Evolutionary conservation across 2,888 invertebrate genomes (phyloP).

Genomic region (Herminia tarsipennalis): DNA sequence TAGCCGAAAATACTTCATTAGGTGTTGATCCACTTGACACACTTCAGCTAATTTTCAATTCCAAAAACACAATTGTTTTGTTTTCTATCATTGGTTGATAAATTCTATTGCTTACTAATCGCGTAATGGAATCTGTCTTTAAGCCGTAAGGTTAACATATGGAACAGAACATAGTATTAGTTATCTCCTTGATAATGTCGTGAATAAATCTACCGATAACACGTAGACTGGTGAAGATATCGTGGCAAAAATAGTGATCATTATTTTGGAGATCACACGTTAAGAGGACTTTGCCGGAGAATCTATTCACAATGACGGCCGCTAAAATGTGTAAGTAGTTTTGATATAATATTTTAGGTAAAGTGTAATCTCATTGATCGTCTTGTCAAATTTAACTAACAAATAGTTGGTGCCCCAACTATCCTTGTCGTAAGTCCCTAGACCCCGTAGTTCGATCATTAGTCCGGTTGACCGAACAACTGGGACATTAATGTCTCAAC

Average conservation of each 20-base stretch:
- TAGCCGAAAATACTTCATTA: no score
- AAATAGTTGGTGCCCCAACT: no score
- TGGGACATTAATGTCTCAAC: no score
- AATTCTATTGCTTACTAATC: no score
- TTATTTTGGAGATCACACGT: conserved; percentile 17
- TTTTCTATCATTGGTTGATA: not conserved
- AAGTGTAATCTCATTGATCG: no score
- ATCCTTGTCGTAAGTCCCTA: no score
- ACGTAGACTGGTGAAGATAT: conserved; percentile 30
- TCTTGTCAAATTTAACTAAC: no score
- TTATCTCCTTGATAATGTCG: conserved; percentile 43
- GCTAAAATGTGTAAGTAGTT: conserved; percentile 34
- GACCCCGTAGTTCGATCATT: no score
- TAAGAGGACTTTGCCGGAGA: conserved; percentile 12
- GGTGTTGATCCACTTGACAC: no score
- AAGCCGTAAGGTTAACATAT: conserved; percentile 16
- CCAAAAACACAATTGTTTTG: not conserved
- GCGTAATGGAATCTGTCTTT: conserved; percentile 18
- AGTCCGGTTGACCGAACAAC: no score
- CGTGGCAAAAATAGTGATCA: conserved; percentile 13
- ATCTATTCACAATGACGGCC: conserved; percentile 24
- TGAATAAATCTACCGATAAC: conserved; percentile 28
- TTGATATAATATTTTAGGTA: no score
- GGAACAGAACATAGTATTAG: conserved; percentile 30
- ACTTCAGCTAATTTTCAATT: not conserved